Evolutionary conservation across 2,113 vertebrate species (phyloP), one percentile per base, ranked within the genome.

Genomic region (Callipepla squamata): DNA sequence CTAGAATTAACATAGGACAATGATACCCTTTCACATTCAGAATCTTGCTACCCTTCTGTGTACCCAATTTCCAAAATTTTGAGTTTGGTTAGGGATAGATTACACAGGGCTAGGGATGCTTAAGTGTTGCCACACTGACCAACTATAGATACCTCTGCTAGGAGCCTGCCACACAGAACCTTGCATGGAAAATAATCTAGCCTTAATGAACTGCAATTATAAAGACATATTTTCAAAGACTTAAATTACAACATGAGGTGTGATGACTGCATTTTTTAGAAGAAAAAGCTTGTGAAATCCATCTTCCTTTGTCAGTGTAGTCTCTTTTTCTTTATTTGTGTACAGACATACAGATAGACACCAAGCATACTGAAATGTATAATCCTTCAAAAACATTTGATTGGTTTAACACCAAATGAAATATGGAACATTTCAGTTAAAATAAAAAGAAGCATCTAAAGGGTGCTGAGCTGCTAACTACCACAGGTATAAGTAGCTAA

Each of bases 1-100:
- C 3, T 42, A 84, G 40, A 61, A 79, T 48, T 81, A 48, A 48
- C 44, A 53, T 11, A 80, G 72, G n/a, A 26, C 50, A 90, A 59
- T 22, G 21, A 59, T 30, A 48, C 26, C 26, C 65, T 72, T 83
- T 55, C n/a, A 42, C 20, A 17, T 28, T 12, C 30, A 85, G 23
- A 87, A 62, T 26, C 26, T 61, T 48, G 11, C 12, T 82, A 7
- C 6, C 20, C 7, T 69, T 77, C 44, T 21, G 8, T 7, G 2
- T 13, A 15, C 11, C 70, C 6, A 38, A 14, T 74, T 58, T 72
- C 70, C n/a, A 57, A 9, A 45, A 4, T 65, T 89, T 19, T 58
- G 44, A 65, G 0, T 0, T 42, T 74, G 8, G 32, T 84, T 68
- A 63, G 2, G 5, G 34, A 44, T 11, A 55, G 38, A 32, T 88